These are phyloP conservation scores for Schizothorax lantsangensis DNA, from an alignment of 2,797 vertebrate genomes.

Conservation along the genomic window DNA sequence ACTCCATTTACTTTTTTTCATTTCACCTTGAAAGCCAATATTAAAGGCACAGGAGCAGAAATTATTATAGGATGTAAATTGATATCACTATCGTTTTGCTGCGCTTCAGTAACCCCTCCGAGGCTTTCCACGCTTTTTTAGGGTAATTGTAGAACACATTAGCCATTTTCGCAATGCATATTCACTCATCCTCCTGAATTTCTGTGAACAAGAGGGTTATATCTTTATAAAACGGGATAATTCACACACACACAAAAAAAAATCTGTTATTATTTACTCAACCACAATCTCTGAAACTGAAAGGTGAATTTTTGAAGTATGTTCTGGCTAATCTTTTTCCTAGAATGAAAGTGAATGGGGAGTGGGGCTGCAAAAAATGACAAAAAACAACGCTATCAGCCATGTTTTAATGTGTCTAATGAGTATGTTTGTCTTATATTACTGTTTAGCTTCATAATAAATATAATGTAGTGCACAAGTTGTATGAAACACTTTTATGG, in stretches of 20 bases:
- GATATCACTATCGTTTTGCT: constrained; percentile 5
- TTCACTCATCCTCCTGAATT: constrained; percentile 22
- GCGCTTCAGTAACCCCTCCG: constrained; percentile 17
- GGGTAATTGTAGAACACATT: constrained; percentile 22
- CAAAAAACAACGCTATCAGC: background rate
- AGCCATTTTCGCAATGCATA: background rate
- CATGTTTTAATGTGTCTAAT: background rate
- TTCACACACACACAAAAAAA: too few species aligned
- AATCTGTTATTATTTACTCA: background rate
- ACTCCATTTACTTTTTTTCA: constrained; percentile 33
- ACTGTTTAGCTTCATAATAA: background rate
- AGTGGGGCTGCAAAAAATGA: background rate
- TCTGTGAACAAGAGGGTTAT: background rate
- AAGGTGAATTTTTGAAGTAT: background rate
- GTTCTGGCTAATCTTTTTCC: background rate
- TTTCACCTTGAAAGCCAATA: constrained; percentile 55
- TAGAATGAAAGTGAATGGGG: background rate
- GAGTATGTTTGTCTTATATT: background rate
- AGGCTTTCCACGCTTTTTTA: constrained; percentile 21
- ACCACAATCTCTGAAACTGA: background rate
- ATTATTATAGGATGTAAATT: constrained; percentile 37
- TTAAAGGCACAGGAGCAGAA: constrained; percentile 53
- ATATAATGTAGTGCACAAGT: background rate
- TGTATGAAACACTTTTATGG: background rate
- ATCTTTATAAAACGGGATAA: background rate